Evolutionary conservation across 2,797 vertebrate species (phyloP).

Genomic region (Erithacus rubecula): DNA sequence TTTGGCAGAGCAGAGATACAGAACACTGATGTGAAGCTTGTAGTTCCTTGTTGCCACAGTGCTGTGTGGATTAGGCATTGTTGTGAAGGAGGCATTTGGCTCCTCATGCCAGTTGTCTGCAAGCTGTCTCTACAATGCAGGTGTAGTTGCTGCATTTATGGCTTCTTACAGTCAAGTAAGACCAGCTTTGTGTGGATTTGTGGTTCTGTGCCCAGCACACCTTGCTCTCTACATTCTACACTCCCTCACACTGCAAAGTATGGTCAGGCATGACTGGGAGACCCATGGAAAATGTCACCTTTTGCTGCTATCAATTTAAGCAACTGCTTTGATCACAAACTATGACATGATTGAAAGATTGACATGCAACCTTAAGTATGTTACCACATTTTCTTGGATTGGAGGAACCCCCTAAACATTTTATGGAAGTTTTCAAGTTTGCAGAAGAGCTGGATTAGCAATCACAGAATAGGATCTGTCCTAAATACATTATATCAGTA

Average conservation of each 20-base stretch:
- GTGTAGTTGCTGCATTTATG: neutral
- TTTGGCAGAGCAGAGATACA: neutral
- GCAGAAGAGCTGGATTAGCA: neutral
- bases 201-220: neutral
- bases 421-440: neutral
- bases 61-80: constrained; percentile 28
- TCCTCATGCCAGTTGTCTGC: constrained; percentile 23
- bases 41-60: constrained; percentile 20
- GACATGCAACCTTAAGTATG: neutral
- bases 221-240: neutral
- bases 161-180: neutral
- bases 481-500: neutral
- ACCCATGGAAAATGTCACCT: neutral
- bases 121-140: neutral
- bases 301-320: neutral
- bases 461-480: neutral
- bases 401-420: neutral
- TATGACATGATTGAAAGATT: neutral
- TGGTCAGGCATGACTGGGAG: neutral
- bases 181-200: neutral
- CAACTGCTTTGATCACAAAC: neutral
- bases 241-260: neutral
- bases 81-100: constrained; percentile 26
- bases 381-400: neutral
- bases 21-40: constrained; percentile 6